These are phyloP conservation scores for Megalops cyprinoides DNA, from an alignment of 2,797 vertebrate genomes.

Conservation along the genomic window DNA sequence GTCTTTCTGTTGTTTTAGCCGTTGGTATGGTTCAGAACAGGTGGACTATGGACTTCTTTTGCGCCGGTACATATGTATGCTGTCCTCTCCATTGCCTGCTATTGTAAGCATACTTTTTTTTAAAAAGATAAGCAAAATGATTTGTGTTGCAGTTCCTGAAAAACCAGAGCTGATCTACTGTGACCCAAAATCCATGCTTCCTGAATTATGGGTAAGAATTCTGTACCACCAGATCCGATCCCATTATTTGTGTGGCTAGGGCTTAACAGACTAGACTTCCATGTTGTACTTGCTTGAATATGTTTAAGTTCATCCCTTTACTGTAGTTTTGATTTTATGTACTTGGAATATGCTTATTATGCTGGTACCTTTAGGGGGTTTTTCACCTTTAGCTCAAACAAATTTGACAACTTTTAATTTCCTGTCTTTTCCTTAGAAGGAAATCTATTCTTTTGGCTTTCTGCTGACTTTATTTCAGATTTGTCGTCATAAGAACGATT, in stretches of 20 bases:
- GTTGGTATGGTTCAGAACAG: constrained; percentile 17
- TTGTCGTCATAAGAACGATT: neutral
- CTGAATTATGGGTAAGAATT: neutral
- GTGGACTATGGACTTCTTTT: neutral
- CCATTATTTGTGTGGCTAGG: neutral
- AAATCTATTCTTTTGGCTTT: too few relatives aligned
- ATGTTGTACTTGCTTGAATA: neutral
- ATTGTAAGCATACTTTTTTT: neutral
- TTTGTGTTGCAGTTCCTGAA: neutral
- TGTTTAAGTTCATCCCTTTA: neutral
- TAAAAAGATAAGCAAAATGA: neutral
- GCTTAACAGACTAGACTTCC: neutral
- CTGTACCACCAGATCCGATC: neutral
- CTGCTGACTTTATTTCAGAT: neutral
- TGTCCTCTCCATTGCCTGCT: neutral
- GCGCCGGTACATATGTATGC: neutral
- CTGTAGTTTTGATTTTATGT: too few relatives aligned
- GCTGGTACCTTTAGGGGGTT: neutral
- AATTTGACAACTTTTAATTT: neutral
- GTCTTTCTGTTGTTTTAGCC: neutral
- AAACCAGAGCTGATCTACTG: neutral
- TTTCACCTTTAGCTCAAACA: neutral
- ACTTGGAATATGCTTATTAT: neutral
- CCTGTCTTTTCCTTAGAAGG: too few relatives aligned
- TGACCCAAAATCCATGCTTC: neutral